These are phyloP conservation scores for Sinopyrophorus schimmeli DNA, from an alignment of 2,888 invertebrate species.

Conservation along the genomic window DNA sequence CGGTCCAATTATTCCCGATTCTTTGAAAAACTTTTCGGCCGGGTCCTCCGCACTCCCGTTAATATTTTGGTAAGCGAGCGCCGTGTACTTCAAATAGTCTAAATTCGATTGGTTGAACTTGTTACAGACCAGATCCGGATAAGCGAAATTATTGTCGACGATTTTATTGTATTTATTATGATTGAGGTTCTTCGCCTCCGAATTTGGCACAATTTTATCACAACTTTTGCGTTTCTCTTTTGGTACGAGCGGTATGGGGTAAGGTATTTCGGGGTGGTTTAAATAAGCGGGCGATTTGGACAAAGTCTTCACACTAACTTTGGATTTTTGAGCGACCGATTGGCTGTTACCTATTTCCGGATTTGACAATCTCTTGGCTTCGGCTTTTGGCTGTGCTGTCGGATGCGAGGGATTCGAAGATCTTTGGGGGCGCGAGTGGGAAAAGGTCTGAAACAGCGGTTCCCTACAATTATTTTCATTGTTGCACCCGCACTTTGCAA, in stretches of 20 bases:
- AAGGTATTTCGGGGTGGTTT: conserved; percentile 53
- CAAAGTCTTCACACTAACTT: no score
- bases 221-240: conserved; percentile 36
- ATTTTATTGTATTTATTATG: conserved; percentile 8
- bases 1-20: conserved; percentile 50
- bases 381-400: not conserved
- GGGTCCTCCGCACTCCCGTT: conserved; percentile 38
- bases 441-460: conserved; percentile 34
- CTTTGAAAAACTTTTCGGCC: conserved; percentile 51
- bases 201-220: conserved; percentile 38
- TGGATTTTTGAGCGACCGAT: conserved; percentile 15
- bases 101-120: conserved; percentile 39
- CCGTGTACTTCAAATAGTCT: conserved; percentile 47
- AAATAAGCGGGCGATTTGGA: conserved; percentile 39
- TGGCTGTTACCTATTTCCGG: conserved; percentile 34
- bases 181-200: conserved; percentile 14
- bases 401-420: conserved; percentile 29
- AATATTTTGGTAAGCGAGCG: conserved; percentile 44
- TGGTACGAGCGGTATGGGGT: conserved; percentile 42
- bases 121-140: conserved; percentile 24
- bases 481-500: conserved; percentile 53
- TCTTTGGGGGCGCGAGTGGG: conserved; percentile 29
- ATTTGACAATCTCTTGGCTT: conserved; percentile 37
- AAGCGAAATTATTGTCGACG: conserved; percentile 17
- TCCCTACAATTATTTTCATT: conserved; percentile 1